phyloP scores from a whole-genome alignment of 2,888 invertebrate species.

The Ectemnius cavifrons region DNA sequence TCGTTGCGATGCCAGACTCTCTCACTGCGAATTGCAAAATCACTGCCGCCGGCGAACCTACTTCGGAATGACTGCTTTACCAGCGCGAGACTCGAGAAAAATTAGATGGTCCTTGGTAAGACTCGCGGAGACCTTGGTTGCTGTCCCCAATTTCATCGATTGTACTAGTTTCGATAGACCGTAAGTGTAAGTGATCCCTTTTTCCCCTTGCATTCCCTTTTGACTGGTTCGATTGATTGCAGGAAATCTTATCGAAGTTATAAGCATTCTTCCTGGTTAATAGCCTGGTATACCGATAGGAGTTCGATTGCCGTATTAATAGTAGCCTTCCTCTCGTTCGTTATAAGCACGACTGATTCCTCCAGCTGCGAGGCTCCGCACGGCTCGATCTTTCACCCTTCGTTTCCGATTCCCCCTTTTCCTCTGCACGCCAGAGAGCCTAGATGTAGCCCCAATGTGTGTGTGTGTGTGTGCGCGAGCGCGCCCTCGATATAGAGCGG shows the following conservation, averaged over 20 bases:
- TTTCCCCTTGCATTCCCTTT: no score
- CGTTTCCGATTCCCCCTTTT: constrained; percentile 11
- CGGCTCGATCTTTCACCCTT: constrained; percentile 24
- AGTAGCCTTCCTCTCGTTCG: constrained; percentile 13
- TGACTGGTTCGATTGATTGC: constrained; percentile 52
- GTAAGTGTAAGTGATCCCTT: no score
- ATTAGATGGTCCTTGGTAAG: no score
- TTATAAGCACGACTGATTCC: no score
- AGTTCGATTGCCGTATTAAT: constrained; percentile 45
- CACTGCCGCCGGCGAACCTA: background rate
- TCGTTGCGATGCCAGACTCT: background rate
- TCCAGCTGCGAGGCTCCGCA: background rate
- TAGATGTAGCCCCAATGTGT: constrained; percentile 3
- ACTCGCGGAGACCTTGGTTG: no score
- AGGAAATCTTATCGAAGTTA: constrained; percentile 60
- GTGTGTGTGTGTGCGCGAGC: background rate
- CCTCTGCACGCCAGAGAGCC: constrained; percentile 27
- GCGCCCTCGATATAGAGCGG: constrained; percentile 54
- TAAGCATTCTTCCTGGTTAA: constrained; percentile 60
- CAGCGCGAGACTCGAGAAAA: no score
- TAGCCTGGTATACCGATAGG: constrained; percentile 39
- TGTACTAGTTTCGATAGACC: no score
- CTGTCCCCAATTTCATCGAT: no score
- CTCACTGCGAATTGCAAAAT: background rate
- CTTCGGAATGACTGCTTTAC: no score